A percentile compares a stretch with the other conserved stretches of the same genome.
These are phyloP conservation scores for Fistularia tabacaria DNA, from an alignment of 2,797 vertebrate genomes.

Conservation along the genomic window DNA sequence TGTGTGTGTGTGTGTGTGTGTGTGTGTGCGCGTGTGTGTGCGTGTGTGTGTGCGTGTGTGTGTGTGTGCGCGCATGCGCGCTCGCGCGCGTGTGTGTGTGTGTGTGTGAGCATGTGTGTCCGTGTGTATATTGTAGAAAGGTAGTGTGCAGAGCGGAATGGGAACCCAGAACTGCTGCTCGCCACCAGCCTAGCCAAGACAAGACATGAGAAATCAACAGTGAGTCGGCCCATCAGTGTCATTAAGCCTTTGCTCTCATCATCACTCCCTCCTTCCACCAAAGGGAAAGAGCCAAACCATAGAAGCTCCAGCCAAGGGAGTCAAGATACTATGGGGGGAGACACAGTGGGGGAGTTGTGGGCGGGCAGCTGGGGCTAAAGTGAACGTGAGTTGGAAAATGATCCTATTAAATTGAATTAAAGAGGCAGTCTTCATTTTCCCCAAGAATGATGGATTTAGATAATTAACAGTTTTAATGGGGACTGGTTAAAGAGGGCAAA, in stretches of 20 bases:
- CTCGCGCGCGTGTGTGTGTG: too few relatives aligned
- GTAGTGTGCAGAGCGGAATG: conserved; percentile 53
- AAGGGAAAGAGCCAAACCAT: conserved; percentile 45
- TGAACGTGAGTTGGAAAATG: conserved; percentile 78
- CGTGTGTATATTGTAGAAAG: conserved; percentile 14
- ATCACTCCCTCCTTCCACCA: conserved; percentile 38
- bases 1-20: conserved; percentile 8
- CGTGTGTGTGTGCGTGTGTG: conserved; percentile 13
- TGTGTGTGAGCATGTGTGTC: conserved; percentile 17
- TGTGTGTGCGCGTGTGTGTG: conserved; percentile 25
- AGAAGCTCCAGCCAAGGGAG: conserved; percentile 53
- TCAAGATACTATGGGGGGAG: conserved; percentile 44
- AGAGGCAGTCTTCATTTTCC: conserved; percentile 83
- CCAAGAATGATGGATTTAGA: conserved; percentile 81
- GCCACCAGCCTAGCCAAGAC: conserved; percentile 71
- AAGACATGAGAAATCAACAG: conserved; percentile 68
- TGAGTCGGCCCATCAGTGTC: conserved; percentile 58
- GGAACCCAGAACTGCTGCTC: conserved; percentile 68
- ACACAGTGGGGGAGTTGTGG: conserved; percentile 55
- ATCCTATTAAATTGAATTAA: conserved; percentile 85
- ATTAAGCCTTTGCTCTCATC: conserved; percentile 46
- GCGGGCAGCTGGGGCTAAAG: conserved; percentile 71
- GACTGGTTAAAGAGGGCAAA: conserved; percentile 72
- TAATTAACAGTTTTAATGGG: conserved; percentile 81
- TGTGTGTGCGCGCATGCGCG: conserved; percentile 17